Conservation (phyloP, 1,140 invertebrate genomes). For the Aphelinus certus region DNA sequence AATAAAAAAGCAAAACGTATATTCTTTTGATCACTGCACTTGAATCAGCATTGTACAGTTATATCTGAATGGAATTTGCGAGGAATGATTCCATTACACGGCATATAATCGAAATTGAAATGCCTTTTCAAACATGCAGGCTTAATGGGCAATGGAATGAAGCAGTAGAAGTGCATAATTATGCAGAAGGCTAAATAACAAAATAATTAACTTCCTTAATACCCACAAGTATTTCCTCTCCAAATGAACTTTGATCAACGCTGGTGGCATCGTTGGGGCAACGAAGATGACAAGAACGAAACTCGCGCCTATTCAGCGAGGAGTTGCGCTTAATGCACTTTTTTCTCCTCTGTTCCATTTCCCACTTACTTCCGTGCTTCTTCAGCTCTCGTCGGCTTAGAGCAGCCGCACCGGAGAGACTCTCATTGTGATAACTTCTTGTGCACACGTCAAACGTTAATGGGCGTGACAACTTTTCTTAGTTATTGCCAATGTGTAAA, state of each 20-base stretch:
- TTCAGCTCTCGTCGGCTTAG: slow-evolving; percentile 33
- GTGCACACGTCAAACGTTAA: slow-evolving; percentile 47
- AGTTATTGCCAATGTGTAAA: neutral
- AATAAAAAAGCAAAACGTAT: too few species aligned
- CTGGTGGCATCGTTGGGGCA: neutral
- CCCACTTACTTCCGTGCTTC: slow-evolving; percentile 42
- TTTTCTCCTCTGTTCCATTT: slow-evolving; percentile 45
- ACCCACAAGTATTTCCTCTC: neutral
- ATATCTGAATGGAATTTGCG: too few species aligned
- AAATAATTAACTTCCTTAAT: slow-evolving; percentile 12
- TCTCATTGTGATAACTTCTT: slow-evolving; percentile 52
- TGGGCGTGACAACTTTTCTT: slow-evolving; percentile 12
- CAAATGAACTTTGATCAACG: slow-evolving; percentile 9
- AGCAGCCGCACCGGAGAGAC: slow-evolving; percentile 44
- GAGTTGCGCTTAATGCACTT: slow-evolving; percentile 51
- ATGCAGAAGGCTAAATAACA: neutral
- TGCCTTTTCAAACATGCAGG: too few species aligned
- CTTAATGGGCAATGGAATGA: too few species aligned
- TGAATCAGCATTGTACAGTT: too few species aligned
- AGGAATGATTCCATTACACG: too few species aligned
- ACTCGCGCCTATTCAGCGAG: slow-evolving; percentile 47
- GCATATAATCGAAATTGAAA: too few species aligned
- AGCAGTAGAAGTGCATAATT: too few species aligned
- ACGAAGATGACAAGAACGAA: slow-evolving; percentile 10
- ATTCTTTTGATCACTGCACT: too few species aligned